phyloP scores from a whole-genome alignment of 2,797 vertebrate genomes.

The Anguilla marmorata region DNA sequence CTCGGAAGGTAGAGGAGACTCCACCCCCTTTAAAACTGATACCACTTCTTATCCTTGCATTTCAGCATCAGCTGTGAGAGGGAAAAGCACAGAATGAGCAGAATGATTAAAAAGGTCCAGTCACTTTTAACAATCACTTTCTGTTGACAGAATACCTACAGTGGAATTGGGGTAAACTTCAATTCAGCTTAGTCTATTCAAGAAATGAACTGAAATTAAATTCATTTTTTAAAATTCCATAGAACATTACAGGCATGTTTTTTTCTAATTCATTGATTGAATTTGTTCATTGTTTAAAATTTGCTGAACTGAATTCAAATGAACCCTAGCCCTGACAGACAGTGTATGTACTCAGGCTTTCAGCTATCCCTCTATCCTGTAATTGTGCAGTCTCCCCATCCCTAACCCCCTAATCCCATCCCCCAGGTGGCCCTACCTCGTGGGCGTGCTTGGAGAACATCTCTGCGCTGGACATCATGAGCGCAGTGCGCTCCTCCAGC shows the following conservation, averaged over 20 bases:
- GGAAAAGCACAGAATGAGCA: not conserved
- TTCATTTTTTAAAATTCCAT: not conserved
- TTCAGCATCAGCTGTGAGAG: constrained; percentile 79
- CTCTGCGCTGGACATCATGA: constrained; percentile 81
- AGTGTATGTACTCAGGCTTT: not conserved
- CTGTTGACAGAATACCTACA: not conserved
- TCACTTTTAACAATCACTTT: not conserved
- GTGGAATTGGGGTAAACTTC: not conserved
- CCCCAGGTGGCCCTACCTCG: constrained; percentile 61
- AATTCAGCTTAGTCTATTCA: not conserved
- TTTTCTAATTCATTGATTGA: not conserved
- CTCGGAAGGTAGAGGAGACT: not conserved
- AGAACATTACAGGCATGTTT: not conserved
- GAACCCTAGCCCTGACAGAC: not conserved
- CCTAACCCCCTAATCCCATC: too few species aligned
- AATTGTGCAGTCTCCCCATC: not conserved
- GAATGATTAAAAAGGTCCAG: not conserved
- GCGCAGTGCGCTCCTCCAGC: constrained; percentile 77
- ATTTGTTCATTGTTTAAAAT: not conserved
- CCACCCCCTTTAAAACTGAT: constrained; percentile 72
- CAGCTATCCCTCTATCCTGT: not conserved
- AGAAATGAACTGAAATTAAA: not conserved
- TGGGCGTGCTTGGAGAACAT: constrained; percentile 80
- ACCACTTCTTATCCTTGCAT: constrained; percentile 85
- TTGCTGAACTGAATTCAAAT: not conserved